A percentile compares a stretch with the other conserved stretches of the same genome.
These are phyloP conservation scores for Phalacrocorax aristotelis DNA, from an alignment of 2,113 vertebrate genomes.

Conservation along the genomic window DNA sequence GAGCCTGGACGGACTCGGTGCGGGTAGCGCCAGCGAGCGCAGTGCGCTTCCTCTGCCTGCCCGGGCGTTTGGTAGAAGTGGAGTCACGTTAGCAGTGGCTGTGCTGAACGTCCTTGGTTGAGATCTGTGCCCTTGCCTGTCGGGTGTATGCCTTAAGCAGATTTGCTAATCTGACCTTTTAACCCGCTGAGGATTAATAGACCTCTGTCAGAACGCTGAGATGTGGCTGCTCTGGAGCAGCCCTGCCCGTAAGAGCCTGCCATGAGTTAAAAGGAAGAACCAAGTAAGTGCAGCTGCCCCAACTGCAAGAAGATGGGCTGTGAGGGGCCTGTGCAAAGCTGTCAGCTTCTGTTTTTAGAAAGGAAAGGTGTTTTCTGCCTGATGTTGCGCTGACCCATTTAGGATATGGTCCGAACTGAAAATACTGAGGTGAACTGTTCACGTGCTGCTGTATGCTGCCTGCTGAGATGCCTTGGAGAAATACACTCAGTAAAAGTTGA, in stretches of 20 bases:
- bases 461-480: background rate
- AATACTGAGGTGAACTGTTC: fast-evolving
- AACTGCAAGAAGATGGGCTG: background rate
- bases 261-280: background rate
- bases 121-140: background rate
- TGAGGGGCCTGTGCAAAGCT: background rate
- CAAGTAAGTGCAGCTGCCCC: background rate
- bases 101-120: background rate
- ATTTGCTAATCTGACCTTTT: conserved; percentile 36
- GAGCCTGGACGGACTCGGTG: background rate
- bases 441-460: fast-evolving
- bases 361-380: background rate
- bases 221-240: background rate
- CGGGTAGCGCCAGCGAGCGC: fast-evolving
- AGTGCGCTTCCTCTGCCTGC: fast-evolving
- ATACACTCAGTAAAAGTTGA: background rate
- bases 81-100: background rate
- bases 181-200: background rate
- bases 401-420: background rate
- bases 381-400: background rate
- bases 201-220: background rate
- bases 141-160: background rate
- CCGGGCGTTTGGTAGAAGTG: fast-evolving
- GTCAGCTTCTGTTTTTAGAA: background rate
- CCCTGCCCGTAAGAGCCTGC: background rate